phyloP scores from a whole-genome alignment of 1,140 invertebrate species.

The Drosophila tristis region DNA sequence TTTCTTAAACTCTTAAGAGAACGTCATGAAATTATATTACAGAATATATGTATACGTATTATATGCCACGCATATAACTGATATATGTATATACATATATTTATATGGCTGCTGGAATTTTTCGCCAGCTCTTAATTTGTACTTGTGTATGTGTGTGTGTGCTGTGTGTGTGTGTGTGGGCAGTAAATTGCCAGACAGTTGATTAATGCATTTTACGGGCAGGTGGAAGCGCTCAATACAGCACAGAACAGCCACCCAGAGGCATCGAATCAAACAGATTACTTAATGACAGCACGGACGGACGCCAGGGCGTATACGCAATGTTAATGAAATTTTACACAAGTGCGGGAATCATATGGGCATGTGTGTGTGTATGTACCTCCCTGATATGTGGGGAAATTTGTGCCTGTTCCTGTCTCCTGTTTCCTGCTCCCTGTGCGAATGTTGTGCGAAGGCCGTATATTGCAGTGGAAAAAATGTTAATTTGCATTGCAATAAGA shows the following conservation, averaged over 20 bases:
- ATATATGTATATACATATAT: background rate
- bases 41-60: too few relatives aligned
- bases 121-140: conserved; percentile 37
- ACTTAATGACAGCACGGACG: conserved; percentile 60
- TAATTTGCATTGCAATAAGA: conserved; percentile 74
- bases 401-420: background rate
- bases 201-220: conserved; percentile 75
- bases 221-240: conserved; percentile 35
- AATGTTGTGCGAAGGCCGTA: conserved; percentile 1
- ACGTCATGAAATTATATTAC: conserved; percentile 18
- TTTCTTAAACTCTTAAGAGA: conserved; percentile 24
- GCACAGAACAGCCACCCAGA: background rate
- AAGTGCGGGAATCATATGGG: background rate
- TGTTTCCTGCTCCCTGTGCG: background rate
- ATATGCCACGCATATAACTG: background rate
- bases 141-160: background rate
- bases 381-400: conserved; percentile 5
- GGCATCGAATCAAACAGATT: conserved; percentile 49
- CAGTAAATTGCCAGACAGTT: conserved; percentile 75
- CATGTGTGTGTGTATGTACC: too few relatives aligned
- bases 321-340: conserved; percentile 75
- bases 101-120: conserved; percentile 14
- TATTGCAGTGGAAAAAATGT: conserved; percentile 31
- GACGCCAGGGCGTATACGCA: conserved; percentile 58
- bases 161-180: conserved; percentile 22